Evolutionary conservation across 1,140 invertebrate genomes (phyloP).

Genomic region (Drosophila persimilis): DNA sequence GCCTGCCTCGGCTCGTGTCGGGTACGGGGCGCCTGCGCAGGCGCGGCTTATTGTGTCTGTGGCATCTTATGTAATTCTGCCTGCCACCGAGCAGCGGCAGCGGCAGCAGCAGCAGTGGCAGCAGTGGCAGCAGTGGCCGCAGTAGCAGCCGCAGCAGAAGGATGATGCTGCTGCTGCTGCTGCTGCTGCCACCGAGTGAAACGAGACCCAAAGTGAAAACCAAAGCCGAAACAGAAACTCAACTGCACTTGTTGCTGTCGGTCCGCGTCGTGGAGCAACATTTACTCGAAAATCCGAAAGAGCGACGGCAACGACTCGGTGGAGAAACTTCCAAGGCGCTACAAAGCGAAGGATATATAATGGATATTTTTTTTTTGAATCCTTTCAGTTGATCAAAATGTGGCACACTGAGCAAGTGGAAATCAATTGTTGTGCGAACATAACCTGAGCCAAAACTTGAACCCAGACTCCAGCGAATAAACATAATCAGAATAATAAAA

Average conservation of each 20-base stretch:
- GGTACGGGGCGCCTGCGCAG: constrained; percentile 51
- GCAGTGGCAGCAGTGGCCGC: not conserved
- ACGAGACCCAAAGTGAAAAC: constrained; percentile 13
- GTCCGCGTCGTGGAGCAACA: constrained; percentile 31
- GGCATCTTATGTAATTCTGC: constrained; percentile 56
- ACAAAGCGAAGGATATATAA: not conserved
- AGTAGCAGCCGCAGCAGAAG: not conserved
- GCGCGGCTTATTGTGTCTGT: constrained; percentile 52
- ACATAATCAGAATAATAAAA: constrained; percentile 9
- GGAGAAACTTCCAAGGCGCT: not conserved
- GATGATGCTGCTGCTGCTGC: no score
- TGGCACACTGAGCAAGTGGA: constrained; percentile 55
- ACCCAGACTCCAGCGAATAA: not conserved
- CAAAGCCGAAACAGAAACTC: constrained; percentile 56
- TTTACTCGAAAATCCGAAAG: not conserved
- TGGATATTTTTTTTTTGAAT: not conserved
- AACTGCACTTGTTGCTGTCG: constrained; percentile 78
- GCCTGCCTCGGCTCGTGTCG: constrained; percentile 10
- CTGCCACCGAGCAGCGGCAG: constrained; percentile 11
- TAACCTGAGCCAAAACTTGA: constrained; percentile 19
- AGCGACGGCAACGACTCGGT: constrained; percentile 22
- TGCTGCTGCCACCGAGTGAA: constrained; percentile 37
- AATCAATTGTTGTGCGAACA: constrained; percentile 61
- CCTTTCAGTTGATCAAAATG: constrained; percentile 59
- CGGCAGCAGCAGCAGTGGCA: not conserved